phyloP scores from a whole-genome alignment of 2,113 vertebrate species.

The Sula dactylatra region DNA sequence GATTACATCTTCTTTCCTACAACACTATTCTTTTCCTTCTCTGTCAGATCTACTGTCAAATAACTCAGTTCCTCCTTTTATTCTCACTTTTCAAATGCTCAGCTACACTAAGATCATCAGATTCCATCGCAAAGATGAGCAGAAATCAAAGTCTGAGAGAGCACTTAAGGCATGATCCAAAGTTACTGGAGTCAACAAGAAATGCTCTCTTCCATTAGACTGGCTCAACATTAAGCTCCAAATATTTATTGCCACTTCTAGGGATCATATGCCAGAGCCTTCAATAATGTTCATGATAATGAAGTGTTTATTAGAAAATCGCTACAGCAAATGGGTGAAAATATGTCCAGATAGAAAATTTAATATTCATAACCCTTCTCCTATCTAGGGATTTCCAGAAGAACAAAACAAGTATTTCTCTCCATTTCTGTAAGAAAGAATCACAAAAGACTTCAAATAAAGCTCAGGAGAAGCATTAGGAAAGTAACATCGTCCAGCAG shows the following conservation, averaged over 20 bases:
- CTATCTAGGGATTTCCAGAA: neutral
- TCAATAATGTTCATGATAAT: neutral
- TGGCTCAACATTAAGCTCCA: neutral
- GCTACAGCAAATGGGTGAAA: neutral
- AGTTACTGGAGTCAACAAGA: neutral
- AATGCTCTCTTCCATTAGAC: neutral
- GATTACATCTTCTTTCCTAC: conserved; percentile 65
- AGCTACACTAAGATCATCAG: neutral
- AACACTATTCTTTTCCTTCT: conserved; percentile 46
- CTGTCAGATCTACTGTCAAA: conserved; percentile 42
- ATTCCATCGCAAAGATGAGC: neutral
- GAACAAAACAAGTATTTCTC: neutral
- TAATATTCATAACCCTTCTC: neutral
- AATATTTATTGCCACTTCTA: neutral
- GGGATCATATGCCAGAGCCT: neutral
- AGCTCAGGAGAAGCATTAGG: neutral
- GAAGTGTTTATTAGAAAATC: neutral
- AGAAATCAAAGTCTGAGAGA: neutral
- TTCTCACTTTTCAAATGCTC: conserved; percentile 11
- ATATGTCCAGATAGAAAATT: neutral
- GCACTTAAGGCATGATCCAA: neutral
- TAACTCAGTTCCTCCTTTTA: conserved; percentile 14
- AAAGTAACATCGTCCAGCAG: neutral
- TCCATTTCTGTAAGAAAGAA: neutral
- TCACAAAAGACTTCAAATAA: conserved; percentile 10